Conservation (phyloP, 2,888 invertebrate species). For the Drosophila lacicola region DNA sequence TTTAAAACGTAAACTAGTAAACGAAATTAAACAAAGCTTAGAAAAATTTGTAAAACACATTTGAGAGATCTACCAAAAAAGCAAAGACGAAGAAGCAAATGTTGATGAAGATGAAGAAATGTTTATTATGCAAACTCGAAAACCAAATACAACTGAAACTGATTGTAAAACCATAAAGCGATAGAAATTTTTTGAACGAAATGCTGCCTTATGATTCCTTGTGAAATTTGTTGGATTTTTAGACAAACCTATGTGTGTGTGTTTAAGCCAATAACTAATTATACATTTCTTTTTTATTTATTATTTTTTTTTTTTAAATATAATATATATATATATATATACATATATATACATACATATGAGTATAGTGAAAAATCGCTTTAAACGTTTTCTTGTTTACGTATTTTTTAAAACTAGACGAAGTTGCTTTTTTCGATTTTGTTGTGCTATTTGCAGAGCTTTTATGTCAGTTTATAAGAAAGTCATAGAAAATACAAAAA, state of each 20-base stretch:
- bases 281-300: conserved; percentile 23
- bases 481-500: conserved; percentile 7
- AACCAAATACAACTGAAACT: conserved; percentile 12
- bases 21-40: conserved; percentile 52
- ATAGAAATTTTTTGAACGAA: conserved; percentile 52
- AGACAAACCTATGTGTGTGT: conserved; percentile 33
- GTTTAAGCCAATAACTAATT: conserved; percentile 61
- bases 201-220: conserved; percentile 83
- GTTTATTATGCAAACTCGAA: background rate
- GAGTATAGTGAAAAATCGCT: conserved; percentile 53
- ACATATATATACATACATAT: conserved; percentile 31
- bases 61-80: conserved; percentile 55
- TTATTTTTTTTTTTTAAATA: conserved; percentile 18
- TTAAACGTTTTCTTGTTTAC: conserved; percentile 54
- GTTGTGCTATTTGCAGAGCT: conserved; percentile 66
- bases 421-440: conserved; percentile 33
- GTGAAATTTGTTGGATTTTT: conserved; percentile 76
- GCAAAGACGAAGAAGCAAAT: conserved; percentile 16
- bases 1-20: conserved; percentile 52
- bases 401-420: conserved; percentile 34
- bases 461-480: conserved; percentile 46
- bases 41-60: conserved; percentile 65
- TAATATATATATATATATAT: conserved; percentile 35
- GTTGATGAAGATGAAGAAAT: conserved; percentile 2
- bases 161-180: conserved; percentile 41